These are phyloP conservation scores for Sebastes alutus DNA, from an alignment of 2,797 vertebrate species.

Conservation along the genomic window DNA sequence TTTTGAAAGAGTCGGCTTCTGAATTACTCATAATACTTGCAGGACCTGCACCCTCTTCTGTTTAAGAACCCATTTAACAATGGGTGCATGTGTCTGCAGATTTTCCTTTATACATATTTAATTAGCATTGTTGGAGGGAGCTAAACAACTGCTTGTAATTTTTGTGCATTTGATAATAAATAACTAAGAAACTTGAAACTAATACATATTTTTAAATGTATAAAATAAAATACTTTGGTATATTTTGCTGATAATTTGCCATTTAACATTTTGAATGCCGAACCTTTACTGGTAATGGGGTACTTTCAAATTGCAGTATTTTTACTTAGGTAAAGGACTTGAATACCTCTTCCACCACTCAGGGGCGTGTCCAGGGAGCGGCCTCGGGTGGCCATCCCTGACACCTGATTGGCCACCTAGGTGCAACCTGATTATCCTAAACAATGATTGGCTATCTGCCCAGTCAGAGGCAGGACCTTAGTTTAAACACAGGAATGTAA, in stretches of 20 bases:
- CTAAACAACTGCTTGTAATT: no score
- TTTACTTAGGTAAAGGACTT: not conserved
- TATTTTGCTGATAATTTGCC: not conserved
- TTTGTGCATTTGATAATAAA: no score
- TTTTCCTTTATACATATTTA: no score
- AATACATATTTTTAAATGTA: no score
- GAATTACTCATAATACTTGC: not conserved
- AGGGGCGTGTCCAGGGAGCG: not conserved
- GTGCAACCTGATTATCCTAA: not conserved
- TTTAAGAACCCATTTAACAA: not conserved
- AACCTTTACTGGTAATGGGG: not conserved
- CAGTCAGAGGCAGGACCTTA: not conserved
- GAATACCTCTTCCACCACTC: not conserved
- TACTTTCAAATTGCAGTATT: not conserved
- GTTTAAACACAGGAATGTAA: not conserved
- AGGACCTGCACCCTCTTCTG: not conserved
- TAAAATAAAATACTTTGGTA: no score
- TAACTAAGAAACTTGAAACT: no score
- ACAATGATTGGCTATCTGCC: not conserved
- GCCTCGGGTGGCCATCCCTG: not conserved
- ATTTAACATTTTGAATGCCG: not conserved
- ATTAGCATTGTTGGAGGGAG: no score
- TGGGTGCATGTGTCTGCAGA: not conserved
- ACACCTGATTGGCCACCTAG: not conserved
- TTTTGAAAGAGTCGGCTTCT: not conserved